Base-by-base conservation (phyloP, 2,113 vertebrate genomes). In the Oncorhynchus kisutch region DNA sequence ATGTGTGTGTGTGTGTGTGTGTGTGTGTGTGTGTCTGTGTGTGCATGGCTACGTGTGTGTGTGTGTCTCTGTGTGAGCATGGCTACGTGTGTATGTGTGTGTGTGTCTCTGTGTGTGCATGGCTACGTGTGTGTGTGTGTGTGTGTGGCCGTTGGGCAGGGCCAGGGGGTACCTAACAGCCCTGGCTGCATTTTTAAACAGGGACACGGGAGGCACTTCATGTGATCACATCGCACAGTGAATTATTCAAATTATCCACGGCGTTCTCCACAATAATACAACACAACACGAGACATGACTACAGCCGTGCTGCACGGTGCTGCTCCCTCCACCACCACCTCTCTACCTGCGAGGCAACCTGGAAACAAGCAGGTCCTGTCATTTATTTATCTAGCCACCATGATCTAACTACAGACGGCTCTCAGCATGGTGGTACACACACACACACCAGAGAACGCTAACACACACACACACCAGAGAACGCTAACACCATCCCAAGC, bases 171-270 rank as follows among this genome's bases (percentile, higher is more conserved):
- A 54, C 78, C 76, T 72, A 71, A 85, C 84, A 82, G 67, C 74
- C 86, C 81, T 78, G 80, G 90, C 89, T 91, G 85, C 89, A 90
- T 91, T 91, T 93, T 91, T 92, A 90, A 93, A 90, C 89, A 85
- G 85, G 65, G 80, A 85, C 76, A 87, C 72, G 80, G 1, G 27
- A 81, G 82, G 84, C 48, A n/a, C 84, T 79, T 86, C 80, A 72
- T 67, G 25, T 76, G 74, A 86, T 90, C 85, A 81, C 76, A 67
- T 25, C 71, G 65, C 49, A 11, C 31, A 51, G 78, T 92, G 80
- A 93, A 93, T 93, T 90, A 93, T 91, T 92, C 76, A 93, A 76
- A 77, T 86, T 25, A 87, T 88, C 84, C 87, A 74, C 22, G 6
- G 82, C 57, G 84, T 84, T 71, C 14, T 4, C 82, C 62, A 82